Base-by-base conservation (phyloP, 1,140 invertebrate genomes). In the Medauroidea extradentata region DNA sequence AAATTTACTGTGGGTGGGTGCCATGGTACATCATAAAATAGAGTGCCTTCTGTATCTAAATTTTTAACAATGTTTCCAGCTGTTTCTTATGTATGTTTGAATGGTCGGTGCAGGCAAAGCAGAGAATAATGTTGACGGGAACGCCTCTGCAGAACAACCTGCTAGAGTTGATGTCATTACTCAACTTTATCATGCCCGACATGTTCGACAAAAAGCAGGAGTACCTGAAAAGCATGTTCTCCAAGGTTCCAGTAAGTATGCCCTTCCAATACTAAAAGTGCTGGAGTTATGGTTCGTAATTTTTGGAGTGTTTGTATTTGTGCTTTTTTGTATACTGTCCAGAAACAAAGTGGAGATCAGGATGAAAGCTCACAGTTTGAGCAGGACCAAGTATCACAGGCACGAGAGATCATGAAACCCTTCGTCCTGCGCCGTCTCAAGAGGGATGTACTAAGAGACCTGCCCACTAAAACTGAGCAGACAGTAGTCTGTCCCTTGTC, bases 131-230 rank as follows among this genome's bases (percentile, higher is more conserved):
- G 13, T 73, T 97, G 25, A 97, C 94, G 1, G 94, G 94, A 8
- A 97, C 94, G 1, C 94, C 94, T 0, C 72, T 98, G 8, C 96
- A 99, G 78, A 99, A 99, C 75, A 98, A 96, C 78, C 78, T 99
- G 48, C 71, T 98, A 29, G 95, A 98, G 78, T 76, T 98, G 41
- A 97, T 98, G 87, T 98, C 94, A 0, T 77, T 98, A 7, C 77
- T 98, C 7, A 90, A 93, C 65, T 98, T 98, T 76, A 91, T 96
- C 7, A 97, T 98, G 93, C 94, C 95, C 1, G 85, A 94, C 59
- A 87, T 98, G 71, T 98, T 98, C 78, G 84, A 85, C 41, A 86
- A 87, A 4, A 95, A 94, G 74, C 89, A 90, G 48, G 87, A 91
- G 3, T 88, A 94, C 65, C 81, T 98, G 1, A 94, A 94, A 68